Conservation (phyloP, 2,797 vertebrate species). For the Pithecia hirsuta region DNA sequence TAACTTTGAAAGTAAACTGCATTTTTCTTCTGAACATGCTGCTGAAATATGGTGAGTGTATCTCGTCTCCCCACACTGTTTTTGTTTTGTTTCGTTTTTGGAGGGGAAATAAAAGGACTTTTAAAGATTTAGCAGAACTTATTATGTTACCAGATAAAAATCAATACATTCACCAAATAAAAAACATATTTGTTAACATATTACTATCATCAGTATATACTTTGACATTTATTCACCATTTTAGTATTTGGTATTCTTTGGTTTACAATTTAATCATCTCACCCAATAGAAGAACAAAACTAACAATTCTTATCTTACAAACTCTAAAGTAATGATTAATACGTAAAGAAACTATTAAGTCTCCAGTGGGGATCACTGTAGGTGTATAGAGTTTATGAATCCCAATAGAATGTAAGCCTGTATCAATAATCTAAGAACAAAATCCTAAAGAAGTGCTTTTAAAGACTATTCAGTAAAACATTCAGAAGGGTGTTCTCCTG, state of each 20-base stretch:
- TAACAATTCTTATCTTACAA: neutral
- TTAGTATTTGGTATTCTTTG: neutral
- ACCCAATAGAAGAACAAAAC: neutral
- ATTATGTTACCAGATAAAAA: neutral
- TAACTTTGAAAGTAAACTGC: constrained; percentile 33
- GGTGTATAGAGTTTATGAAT: neutral
- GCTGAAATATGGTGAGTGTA: neutral
- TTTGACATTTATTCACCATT: neutral
- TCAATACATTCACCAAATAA: neutral
- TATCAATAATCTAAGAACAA: neutral
- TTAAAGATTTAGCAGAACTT: neutral
- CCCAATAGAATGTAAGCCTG: neutral
- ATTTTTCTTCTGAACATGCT: neutral
- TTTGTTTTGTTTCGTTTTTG: neutral
- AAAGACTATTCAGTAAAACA: neutral
- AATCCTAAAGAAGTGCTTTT: neutral
- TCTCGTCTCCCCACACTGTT: neutral
- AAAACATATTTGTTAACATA: neutral
- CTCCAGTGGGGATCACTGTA: neutral
- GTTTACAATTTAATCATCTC: neutral
- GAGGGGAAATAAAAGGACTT: neutral
- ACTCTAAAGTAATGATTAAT: neutral
- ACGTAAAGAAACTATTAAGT: neutral
- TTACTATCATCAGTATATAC: neutral
- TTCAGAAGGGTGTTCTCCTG: neutral